Conservation (phyloP, 2,888 invertebrate species). For the Acanthoscelides obtectus region DNA sequence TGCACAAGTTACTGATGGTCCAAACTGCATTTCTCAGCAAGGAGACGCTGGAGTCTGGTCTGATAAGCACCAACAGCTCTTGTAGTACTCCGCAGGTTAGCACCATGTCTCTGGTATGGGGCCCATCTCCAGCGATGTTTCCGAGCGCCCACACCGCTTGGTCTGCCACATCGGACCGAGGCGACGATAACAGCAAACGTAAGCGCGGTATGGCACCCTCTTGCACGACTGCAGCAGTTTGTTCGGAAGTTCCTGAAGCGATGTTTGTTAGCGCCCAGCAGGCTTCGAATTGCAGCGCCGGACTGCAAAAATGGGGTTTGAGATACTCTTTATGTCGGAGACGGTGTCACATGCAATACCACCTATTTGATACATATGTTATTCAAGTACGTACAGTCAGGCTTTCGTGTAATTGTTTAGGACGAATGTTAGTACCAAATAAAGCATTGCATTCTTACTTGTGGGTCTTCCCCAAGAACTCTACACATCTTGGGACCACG, state of each 20-base stretch:
- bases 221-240: constrained; percentile 83
- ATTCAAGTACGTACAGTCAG: too few relatives aligned
- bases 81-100: constrained; percentile 67
- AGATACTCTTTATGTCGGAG: too few relatives aligned
- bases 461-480: constrained; percentile 65
- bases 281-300: constrained; percentile 86
- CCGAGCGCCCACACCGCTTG: constrained; percentile 98
- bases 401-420: too few relatives aligned
- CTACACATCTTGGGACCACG: constrained; percentile 76
- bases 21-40: constrained; percentile 83
- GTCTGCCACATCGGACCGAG: constrained; percentile 69
- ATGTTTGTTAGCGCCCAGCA: constrained; percentile 98
- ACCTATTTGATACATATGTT: too few relatives aligned
- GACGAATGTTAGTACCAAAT: too few relatives aligned
- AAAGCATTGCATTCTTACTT: constrained; percentile 54
- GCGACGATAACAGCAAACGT: constrained; percentile 65
- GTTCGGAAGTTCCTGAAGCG: constrained; percentile 88
- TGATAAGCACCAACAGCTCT: constrained; percentile 64
- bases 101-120: constrained; percentile 75
- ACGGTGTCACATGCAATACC: too few relatives aligned
- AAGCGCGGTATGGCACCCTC: constrained; percentile 84
- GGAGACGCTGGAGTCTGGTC: constrained; percentile 55
- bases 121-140: constrained; percentile 94
- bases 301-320: constrained; percentile 52
- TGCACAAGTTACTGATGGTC: constrained; percentile 90